These are phyloP conservation scores for Chiroxiphia lanceolata DNA, from an alignment of 2,797 vertebrate species.

Conservation along the genomic window DNA sequence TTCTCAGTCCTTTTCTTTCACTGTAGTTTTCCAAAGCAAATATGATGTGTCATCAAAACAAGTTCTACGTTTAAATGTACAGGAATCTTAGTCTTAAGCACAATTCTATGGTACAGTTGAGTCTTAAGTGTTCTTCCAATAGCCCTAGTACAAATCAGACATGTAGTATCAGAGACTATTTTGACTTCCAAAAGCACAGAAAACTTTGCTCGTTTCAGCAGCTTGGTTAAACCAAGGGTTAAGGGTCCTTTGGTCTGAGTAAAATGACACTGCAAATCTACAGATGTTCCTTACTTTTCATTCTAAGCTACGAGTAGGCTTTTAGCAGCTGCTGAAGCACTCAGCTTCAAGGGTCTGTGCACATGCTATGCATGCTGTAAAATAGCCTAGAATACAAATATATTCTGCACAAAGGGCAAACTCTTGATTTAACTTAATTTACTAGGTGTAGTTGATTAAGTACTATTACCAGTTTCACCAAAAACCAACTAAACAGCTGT, in stretches of 20 bases:
- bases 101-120: background rate
- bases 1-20: background rate
- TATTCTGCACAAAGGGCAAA: background rate
- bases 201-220: background rate
- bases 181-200: background rate
- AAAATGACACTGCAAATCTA: background rate
- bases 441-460: background rate
- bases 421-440: background rate
- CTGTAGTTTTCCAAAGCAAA: background rate
- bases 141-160: background rate
- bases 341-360: background rate
- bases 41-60: background rate
- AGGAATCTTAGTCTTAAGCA: background rate
- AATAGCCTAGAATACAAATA: background rate
- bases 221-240: background rate
- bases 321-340: background rate
- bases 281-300: background rate
- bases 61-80: background rate
- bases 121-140: background rate
- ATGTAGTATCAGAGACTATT: background rate
- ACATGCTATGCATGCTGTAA: background rate
- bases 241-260: background rate
- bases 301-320: background rate
- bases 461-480: background rate
- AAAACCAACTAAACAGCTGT: background rate